Base-by-base conservation (phyloP, 2,113 vertebrate species). In the Falco punctatus region DNA sequence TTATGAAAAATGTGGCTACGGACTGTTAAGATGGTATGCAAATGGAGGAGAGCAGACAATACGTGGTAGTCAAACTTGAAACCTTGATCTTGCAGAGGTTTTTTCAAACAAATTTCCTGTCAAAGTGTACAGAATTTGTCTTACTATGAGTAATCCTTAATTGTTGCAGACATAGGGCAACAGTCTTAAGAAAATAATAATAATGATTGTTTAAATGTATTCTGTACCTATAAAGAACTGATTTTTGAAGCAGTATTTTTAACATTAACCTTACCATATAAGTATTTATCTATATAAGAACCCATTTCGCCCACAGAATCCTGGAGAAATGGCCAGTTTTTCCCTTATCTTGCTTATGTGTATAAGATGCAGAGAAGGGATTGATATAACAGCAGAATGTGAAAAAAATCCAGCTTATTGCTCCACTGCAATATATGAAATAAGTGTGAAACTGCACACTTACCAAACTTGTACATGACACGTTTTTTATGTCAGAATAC, bases 321-420 rank as follows among this genome's bases (percentile, higher is more conserved):
- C 42, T 92, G n/a, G 86, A 75, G 52, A 81, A 73, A 5, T 67
- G 16, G 7, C 61, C 81, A 52, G 32, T n/a, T 95, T 97, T 97
- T 59, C 69, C 46, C 79, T 74, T 75, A 46, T 82, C 82, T 92
- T 96, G 13, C 67, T 90, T 80, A 66, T 28, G 22, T 35, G 10
- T 82, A 42, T 86, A 88, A 93, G 69, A 87, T 82, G 28, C 54
- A 83, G 38, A 49, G 26, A 81, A 90, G 84, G 61, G 89, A 81
- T 12, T 90, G n/a, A 54, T 81, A 66, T 0, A 81, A 80, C 49
- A 84, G 33, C 66, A 72, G 75, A 90, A 52, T 65, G 57, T 52
- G 59, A 67, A 58, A 77, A 87, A 87, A 90, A 78, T 32, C 28
- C 21, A 48, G 30, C 4, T 78, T 86, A 77, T 7, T 13, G 46